Evolutionary conservation across 2,888 invertebrate genomes (phyloP), one percentile per base, ranked within the genome.

Genomic region (Galerucella calmariensis): DNA sequence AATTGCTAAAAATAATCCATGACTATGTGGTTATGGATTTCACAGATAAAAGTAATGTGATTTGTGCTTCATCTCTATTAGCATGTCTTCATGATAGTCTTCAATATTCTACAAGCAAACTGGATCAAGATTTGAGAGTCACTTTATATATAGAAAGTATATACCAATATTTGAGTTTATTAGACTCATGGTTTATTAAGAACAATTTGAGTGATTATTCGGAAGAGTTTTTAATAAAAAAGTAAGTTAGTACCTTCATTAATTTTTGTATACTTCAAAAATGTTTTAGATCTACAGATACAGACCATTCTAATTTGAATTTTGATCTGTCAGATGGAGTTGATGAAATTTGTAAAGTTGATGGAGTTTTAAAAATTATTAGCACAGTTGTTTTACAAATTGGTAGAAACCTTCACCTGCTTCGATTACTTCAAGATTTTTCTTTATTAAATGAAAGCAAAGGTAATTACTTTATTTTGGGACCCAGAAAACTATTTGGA

Each of bases 131-230:
- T 78, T 78, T 87, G 46, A 84, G 83, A 73, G 71, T 87, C 48
- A 81, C 84, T 0, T 69, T 88, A 46, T 87, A 87, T 77, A 72
- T 88, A 41, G 85, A 86, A 65, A 84, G 83, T 78, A 77, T 86
- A 14, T 84, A 82, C 75, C 83, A 85, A 75, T 88, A 87, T 81
- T 81, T 87, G 4, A 79, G 79, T 2, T 73, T 86, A 2, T 82
- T 86, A 35, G 82, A 87, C 73, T 80, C 79, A 3, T 88, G 87
- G 88, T 79, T 87, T 71, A 82, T 82, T 41, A 84, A 84, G 59
- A 84, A 85, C 71, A 86, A 87, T 78, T 79, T 87, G 2, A 78
- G 77, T 8, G 86, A 87, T 81, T 77, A 79, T 72, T 80, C 81
- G 2, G 77, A 77, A 0, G 87, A 87, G 78, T 87, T 87, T 82